phyloP scores from a whole-genome alignment of 2,888 invertebrate genomes.

The Lithophane leautieri region DNA sequence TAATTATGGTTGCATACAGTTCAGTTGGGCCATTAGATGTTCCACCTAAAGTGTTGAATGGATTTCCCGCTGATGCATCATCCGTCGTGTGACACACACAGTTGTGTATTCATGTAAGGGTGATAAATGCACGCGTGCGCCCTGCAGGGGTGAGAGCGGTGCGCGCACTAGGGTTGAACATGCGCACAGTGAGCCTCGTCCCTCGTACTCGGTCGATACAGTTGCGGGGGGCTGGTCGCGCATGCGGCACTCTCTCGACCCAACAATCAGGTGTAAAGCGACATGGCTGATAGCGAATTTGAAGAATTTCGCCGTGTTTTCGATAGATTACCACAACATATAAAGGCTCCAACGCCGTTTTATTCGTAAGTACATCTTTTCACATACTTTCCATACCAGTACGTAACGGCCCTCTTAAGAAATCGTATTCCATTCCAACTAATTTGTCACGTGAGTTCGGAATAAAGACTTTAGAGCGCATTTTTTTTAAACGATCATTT shows the following conservation, averaged over 20 bases:
- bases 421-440: conserved; percentile 43
- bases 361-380: conserved; percentile 94
- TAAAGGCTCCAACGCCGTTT: conserved; percentile 94
- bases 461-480: conserved; percentile 45
- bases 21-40: neutral
- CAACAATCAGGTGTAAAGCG: conserved; percentile 93
- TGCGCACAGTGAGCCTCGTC: conserved; percentile 70
- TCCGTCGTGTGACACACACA: conserved; percentile 53
- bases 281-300: conserved; percentile 98
- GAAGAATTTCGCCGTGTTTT: conserved; percentile 97
- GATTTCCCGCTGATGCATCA: conserved; percentile 80
- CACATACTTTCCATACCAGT: conserved; percentile 27
- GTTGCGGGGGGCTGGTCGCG: conserved; percentile 75
- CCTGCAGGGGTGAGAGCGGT: conserved; percentile 52
- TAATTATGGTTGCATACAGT: neutral
- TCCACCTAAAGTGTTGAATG: conserved; percentile 53
- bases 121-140: conserved; percentile 69
- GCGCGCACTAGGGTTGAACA: conserved; percentile 74
- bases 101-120: conserved; percentile 60
- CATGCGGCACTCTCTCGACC: conserved; percentile 79
- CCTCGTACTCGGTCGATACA: conserved; percentile 80
- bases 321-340: conserved; percentile 94
- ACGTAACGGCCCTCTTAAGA: conserved; percentile 26
- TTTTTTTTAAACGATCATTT: neutral
- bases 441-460: conserved; percentile 69